Evolutionary conservation across 1,140 invertebrate genomes (phyloP), one percentile per base, ranked within the genome.

Genomic region (Cydia amplana): DNA sequence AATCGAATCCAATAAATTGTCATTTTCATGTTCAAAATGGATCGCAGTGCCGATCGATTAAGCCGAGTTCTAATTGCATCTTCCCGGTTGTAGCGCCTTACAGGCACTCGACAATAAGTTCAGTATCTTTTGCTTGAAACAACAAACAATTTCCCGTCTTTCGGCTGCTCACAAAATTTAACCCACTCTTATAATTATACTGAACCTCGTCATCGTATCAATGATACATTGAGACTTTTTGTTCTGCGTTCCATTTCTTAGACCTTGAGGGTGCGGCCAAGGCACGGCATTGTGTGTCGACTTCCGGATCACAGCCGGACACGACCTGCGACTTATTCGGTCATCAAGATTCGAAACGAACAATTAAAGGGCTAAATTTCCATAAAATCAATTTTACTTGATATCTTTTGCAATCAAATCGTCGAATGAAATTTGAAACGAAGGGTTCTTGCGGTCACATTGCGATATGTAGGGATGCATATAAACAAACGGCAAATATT

Each of bases 201-300:
- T 14, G 43, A 73, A 73, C 43, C 51, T 16, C 23, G 32, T 73
- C 72, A 51, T 51, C 23, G 18, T 73, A 73, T 16, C 23, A 70
- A 70, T 36, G 28, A 70, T 70, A 60, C 32, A 70, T 28, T 55
- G 72, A 25, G 4, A 3, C 6, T 73, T 73, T 49, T 49, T 73
- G 43, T 73, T 14, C 6, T 23, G 23, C 72, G 72, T 73, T 73
- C 46, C 72, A 73, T 73, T 73, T 73, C 72, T 73, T 73, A 73
- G 43, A 43, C 72, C 72, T 73, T 73, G 72, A 70, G 65, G 65
- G 65, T 70, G 65, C 65, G 65, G 65, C 65, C 65, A 70, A 70
- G 65, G 65, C 10, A 40, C 65, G 65, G 16, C 65, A 70, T 70
- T 70, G 65, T 67, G 14, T n/a, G 25, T 4, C 65, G 65, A 70